These are phyloP conservation scores for Pachydiplax longipennis DNA, from an alignment of 2,888 invertebrate species.

Conservation along the genomic window DNA sequence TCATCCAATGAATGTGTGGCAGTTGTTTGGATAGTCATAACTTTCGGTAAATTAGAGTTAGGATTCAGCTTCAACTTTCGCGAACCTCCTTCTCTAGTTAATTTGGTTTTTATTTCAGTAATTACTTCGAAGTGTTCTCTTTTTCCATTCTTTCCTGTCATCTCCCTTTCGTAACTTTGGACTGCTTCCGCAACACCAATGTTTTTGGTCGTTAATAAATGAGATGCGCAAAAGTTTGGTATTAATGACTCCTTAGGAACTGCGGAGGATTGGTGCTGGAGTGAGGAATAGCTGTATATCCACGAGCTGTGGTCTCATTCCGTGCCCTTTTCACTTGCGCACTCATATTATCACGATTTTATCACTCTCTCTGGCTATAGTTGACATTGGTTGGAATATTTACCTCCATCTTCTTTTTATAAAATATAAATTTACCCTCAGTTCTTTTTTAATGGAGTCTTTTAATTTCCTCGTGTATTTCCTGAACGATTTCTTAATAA, in stretches of 20 bases:
- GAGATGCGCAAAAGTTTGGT: slow-evolving; percentile 34
- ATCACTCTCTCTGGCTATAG: not conserved
- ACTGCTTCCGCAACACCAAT: not conserved
- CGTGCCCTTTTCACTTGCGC: not conserved
- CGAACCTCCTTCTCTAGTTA: not conserved
- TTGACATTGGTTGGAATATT: too few species aligned
- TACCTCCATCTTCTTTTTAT: too few species aligned
- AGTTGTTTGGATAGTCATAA: too few species aligned
- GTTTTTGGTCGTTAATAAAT: slow-evolving; percentile 21
- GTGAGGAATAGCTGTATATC: not conserved
- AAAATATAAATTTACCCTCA: too few species aligned
- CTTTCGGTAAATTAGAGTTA: too few species aligned
- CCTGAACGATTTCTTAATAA: too few species aligned
- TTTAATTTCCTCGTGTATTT: too few species aligned
- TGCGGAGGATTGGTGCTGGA: not conserved
- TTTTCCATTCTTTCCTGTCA: not conserved
- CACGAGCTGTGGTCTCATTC: not conserved
- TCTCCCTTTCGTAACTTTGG: not conserved
- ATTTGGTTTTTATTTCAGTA: not conserved
- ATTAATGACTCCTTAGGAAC: slow-evolving; percentile 15
- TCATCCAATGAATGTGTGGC: too few species aligned
- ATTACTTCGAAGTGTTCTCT: not conserved
- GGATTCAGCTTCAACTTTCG: not conserved
- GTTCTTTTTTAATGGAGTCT: too few species aligned
- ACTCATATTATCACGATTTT: too few species aligned